These are phyloP conservation scores for Lateolabrax maculatus DNA, from an alignment of 2,797 vertebrate species.

Conservation along the genomic window DNA sequence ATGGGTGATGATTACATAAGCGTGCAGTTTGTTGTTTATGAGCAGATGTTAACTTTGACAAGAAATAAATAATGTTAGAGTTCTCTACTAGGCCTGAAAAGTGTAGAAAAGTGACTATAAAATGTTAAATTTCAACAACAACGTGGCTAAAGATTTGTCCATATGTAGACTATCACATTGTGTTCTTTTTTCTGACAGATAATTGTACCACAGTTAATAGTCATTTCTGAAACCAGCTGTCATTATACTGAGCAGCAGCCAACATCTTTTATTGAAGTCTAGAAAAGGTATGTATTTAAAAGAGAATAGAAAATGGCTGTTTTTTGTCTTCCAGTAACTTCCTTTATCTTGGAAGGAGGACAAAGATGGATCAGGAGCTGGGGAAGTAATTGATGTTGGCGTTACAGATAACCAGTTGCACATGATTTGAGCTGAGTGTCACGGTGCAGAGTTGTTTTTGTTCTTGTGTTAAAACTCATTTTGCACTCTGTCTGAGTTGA, in stretches of 20 bases:
- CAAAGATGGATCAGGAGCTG: not conserved
- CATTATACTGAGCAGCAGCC: not conserved
- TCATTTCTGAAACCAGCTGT: not conserved
- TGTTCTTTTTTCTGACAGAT: not conserved
- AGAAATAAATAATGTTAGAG: not conserved
- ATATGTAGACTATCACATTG: not conserved
- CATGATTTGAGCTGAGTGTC: slow-evolving; percentile 17
- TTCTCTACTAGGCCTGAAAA: not conserved
- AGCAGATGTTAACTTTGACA: not conserved
- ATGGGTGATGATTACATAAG: not conserved
- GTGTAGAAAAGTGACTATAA: not conserved
- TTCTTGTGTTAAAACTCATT: slow-evolving; percentile 7
- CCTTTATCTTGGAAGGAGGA: not conserved
- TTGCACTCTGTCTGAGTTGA: not conserved
- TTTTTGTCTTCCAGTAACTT: not conserved
- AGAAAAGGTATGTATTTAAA: not conserved
- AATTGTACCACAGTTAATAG: not conserved
- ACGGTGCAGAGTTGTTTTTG: not conserved
- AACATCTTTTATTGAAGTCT: not conserved
- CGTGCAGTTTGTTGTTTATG: not conserved
- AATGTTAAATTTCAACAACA: not conserved
- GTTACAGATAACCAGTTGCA: slow-evolving; percentile 10
- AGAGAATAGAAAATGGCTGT: not conserved
- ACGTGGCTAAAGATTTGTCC: not conserved
- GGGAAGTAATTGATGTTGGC: not conserved